A percentile compares a stretch with the other conserved stretches of the same genome.
Conservation (phyloP, 2,113 vertebrate species). For the Rutilus rutilus region DNA sequence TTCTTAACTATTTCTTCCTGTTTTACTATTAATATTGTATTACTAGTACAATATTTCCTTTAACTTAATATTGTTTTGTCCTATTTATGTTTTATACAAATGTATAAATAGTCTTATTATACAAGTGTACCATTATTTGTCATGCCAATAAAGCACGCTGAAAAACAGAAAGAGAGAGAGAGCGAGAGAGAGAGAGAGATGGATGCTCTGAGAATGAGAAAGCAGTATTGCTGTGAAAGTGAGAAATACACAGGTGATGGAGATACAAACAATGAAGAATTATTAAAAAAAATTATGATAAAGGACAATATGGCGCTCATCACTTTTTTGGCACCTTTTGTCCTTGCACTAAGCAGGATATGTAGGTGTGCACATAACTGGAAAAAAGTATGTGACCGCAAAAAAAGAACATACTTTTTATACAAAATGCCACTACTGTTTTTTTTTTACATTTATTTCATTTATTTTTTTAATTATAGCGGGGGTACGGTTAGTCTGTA, state of each 20-base stretch:
- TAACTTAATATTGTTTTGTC: neutral
- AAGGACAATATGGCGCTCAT: constrained; percentile 2
- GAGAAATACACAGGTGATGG: neutral
- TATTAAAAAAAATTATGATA: neutral
- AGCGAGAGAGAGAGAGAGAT: constrained; percentile 8
- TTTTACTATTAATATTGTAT: neutral
- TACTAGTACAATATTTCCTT: neutral
- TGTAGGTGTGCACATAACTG: neutral
- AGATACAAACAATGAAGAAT: neutral
- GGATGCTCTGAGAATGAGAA: neutral
- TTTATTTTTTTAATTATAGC: neutral
- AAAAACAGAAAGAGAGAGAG: constrained; percentile 9
- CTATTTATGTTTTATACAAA: neutral
- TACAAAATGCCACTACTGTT: neutral
- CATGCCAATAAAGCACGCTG: neutral
- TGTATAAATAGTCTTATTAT: neutral
- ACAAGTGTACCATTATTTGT: neutral
- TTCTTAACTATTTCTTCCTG: neutral
- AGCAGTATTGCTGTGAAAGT: neutral
- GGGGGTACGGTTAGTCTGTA: neutral
- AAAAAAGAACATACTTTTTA: neutral
- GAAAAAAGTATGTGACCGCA: neutral
- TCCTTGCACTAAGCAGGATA: neutral
- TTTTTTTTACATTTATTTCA: neutral
- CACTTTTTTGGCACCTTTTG: neutral